Evolutionary conservation across 2,888 invertebrate genomes (phyloP).

Genomic region (Rhyacophila evoluta): DNA sequence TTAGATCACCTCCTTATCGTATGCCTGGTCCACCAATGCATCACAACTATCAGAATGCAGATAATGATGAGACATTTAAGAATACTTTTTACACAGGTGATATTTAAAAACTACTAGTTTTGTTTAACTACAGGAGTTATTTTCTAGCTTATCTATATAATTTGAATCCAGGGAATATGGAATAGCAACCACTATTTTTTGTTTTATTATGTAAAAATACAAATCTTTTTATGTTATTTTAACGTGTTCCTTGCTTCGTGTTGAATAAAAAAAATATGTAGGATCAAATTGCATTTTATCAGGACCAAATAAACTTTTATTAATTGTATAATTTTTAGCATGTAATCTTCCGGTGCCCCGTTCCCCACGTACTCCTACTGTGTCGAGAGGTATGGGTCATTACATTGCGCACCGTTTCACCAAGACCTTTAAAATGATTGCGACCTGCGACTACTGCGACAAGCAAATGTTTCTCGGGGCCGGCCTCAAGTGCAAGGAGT

Average conservation of each 20-base stretch:
- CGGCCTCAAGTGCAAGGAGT: slow-evolving; percentile 92
- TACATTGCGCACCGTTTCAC: slow-evolving; percentile 92
- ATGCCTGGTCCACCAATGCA: not conserved
- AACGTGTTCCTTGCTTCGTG: no score
- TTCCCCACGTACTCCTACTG: slow-evolving; percentile 81
- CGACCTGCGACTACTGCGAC: slow-evolving; percentile 90
- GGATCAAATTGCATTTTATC: no score
- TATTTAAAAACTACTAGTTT: no score
- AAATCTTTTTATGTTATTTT: no score
- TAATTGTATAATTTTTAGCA: slow-evolving; percentile 40
- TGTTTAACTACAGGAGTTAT: no score
- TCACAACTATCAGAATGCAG: not conserved
- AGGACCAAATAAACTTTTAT: no score
- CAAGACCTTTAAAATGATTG: slow-evolving; percentile 89
- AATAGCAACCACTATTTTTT: no score
- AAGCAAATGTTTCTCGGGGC: slow-evolving; percentile 88
- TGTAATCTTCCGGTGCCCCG: slow-evolving; percentile 65
- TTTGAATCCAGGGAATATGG: no score
- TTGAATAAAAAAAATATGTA: no score
- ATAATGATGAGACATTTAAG: slow-evolving; percentile 21
- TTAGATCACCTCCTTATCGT: slow-evolving; percentile 39
- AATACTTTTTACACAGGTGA: not conserved
- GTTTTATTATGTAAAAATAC: no score
- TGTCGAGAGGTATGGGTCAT: slow-evolving; percentile 86
- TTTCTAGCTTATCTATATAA: no score